Evolutionary conservation across 2,113 vertebrate species (phyloP).

Genomic region (Pelobates fuscus): DNA sequence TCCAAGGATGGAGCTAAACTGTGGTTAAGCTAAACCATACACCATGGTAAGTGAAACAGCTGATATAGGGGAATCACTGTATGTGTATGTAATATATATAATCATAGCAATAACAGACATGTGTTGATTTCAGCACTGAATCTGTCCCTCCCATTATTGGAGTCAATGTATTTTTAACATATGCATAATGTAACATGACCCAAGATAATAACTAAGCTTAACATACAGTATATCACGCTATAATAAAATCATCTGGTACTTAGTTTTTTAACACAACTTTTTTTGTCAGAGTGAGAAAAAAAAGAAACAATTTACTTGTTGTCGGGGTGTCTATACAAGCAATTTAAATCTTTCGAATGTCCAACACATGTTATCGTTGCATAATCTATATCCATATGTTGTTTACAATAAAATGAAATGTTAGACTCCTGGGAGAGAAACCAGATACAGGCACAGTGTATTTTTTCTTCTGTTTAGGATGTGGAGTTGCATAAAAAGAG

Average conservation of each 20-base stretch:
- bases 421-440: constrained; percentile 53
- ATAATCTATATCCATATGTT: constrained; percentile 50
- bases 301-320: constrained; percentile 33
- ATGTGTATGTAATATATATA: no score
- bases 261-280: not conserved
- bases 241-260: not conserved
- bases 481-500: constrained; percentile 28
- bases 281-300: constrained; percentile 42
- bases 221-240: not conserved
- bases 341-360: constrained; percentile 45
- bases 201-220: no score
- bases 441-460: not conserved
- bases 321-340: constrained; percentile 39
- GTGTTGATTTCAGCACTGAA: no score
- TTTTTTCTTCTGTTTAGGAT: constrained; percentile 40
- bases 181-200: no score
- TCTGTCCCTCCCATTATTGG: no score
- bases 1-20: no score
- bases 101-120: no score
- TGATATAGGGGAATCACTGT: no score
- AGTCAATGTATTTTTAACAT: no score
- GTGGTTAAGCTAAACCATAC: no score
- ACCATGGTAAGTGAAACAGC: no score
- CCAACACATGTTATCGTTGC: constrained; percentile 38
- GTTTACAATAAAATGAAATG: constrained; percentile 55